Base-by-base conservation (phyloP, 2,797 vertebrate species). In the Clarias platycephalus region DNA sequence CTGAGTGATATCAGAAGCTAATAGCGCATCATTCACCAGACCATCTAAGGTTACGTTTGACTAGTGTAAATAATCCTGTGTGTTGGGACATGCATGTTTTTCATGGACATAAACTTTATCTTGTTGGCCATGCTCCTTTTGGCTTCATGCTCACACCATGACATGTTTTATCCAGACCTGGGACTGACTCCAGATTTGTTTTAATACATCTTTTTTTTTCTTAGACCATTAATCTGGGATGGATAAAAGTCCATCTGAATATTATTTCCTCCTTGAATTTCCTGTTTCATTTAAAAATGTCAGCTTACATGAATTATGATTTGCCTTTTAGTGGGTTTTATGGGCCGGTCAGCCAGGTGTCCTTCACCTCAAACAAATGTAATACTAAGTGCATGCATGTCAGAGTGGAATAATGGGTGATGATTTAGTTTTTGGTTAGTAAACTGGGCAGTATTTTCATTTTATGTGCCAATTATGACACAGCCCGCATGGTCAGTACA, bases 371-470 rank as follows among this genome's bases (percentile, higher is more conserved):
- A 79, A 62, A n/a, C 58, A 63, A 79, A 63, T 79, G 0, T 5
- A 79, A 44, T 79, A 63, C 37, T 9, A 63, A 26, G 24, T 64
- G 34, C 22, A 18, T 63, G 28, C 60, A 63, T 3, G n/a, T 20
- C 15, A 78, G 22, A 0, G 18, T 34, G 7, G 9, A 44, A 44
- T 64, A 60, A 34, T 60, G 31, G 10, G 22, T 60, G 55, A 37
- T 37, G 49, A 74, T 85, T 86, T 76, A 58, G 74, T 58, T 58
- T 77, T 26, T n/a, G 57, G 13, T 60, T 53, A 3, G 67, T 28
- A 12, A 86, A 83, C 84, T 85, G 83, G 70, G 66, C 76, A 57
- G 66, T 81, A 70, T 83, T 87, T 85, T 86, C 63, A 44, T 80
- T 87, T 71, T 34, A 62, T 34, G 26, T 34, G 26, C n/a, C 60